Conservation (phyloP, 1,140 invertebrate genomes). For the Lerema accius region DNA sequence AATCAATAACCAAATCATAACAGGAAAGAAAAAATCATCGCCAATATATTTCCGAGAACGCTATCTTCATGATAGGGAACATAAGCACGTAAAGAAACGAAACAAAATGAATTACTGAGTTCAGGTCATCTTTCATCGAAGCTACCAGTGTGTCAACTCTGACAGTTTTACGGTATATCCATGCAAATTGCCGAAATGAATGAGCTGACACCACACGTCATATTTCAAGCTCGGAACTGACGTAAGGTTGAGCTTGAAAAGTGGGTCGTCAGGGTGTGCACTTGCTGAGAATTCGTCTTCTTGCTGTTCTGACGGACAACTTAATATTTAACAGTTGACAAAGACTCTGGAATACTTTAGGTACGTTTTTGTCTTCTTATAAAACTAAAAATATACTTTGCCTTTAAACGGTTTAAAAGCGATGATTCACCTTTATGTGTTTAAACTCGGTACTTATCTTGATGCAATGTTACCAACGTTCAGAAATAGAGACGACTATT, state of each 20-base stretch:
- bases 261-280: slow-evolving; percentile 14
- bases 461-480: background rate
- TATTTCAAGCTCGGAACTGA: slow-evolving; percentile 45
- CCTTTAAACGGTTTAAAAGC: background rate
- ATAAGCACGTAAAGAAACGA: slow-evolving; percentile 14
- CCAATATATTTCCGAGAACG: background rate
- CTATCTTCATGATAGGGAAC: background rate
- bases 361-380: background rate
- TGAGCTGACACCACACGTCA: slow-evolving; percentile 44
- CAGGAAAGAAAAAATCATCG: background rate
- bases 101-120: background rate
- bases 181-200: slow-evolving; percentile 62
- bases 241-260: slow-evolving; percentile 21
- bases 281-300: slow-evolving; percentile 8
- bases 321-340: slow-evolving; percentile 5
- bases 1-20: too few relatives aligned
- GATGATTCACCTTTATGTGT: background rate
- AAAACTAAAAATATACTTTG: background rate
- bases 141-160: slow-evolving; percentile 44
- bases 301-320: slow-evolving; percentile 3
- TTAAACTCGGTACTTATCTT: background rate
- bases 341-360: too few relatives aligned
- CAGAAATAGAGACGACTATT: too few relatives aligned
- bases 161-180: slow-evolving; percentile 54
- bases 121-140: slow-evolving; percentile 36